phyloP scores from a whole-genome alignment of 2,113 vertebrate species.

The Cebidichthys violaceus region DNA sequence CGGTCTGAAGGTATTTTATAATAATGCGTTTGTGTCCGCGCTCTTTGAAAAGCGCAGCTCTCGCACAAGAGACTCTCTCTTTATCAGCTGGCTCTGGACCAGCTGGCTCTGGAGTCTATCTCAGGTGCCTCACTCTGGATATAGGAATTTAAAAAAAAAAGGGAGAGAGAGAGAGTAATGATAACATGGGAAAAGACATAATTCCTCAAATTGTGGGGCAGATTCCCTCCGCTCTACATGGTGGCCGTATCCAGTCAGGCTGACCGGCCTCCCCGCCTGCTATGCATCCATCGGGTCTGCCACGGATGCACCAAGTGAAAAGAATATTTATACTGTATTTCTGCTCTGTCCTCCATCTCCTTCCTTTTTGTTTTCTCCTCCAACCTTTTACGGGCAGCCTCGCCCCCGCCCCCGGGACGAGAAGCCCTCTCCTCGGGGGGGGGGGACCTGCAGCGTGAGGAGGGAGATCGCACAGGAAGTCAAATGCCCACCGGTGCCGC shows the following conservation, averaged over 20 bases:
- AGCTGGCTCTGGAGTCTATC: conserved; percentile 37
- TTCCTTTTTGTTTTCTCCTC: conserved; percentile 47
- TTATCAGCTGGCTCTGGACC: conserved; percentile 62
- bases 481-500: conserved; percentile 33
- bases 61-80: conserved; percentile 10
- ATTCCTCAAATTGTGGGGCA: conserved; percentile 54
- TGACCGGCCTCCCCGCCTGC: conserved; percentile 29
- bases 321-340: neutral
- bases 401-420: conserved; percentile 37
- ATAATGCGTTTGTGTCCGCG: neutral
- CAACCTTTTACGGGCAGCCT: conserved; percentile 39
- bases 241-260: conserved; percentile 67
- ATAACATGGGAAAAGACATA: conserved; percentile 38
- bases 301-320: neutral
- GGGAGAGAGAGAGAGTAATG: neutral
- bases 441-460: no score
- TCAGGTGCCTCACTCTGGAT: conserved; percentile 41
- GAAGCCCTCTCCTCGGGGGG: conserved; percentile 36
- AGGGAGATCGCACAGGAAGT: conserved; percentile 30
- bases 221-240: conserved; percentile 37
- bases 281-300: conserved; percentile 41
- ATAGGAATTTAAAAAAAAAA: conserved; percentile 18
- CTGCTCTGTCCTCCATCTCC: neutral
- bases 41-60: neutral
- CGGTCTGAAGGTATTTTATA: neutral